These are phyloP conservation scores for Alca torda DNA, from an alignment of 2,797 vertebrate species.

Conservation along the genomic window DNA sequence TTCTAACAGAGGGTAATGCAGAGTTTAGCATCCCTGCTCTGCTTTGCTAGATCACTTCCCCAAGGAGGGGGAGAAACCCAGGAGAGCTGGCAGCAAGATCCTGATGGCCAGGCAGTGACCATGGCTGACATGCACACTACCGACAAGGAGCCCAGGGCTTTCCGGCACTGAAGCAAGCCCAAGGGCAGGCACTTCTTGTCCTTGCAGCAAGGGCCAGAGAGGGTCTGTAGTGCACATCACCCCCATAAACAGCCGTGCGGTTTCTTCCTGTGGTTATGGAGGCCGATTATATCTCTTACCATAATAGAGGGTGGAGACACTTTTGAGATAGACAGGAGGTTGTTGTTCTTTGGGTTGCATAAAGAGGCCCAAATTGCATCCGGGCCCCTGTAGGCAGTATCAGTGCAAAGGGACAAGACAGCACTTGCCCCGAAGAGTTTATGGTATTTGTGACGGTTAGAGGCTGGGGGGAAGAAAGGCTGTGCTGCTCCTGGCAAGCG, in stretches of 20 bases:
- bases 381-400: fast-evolving
- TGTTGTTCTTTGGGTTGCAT: neutral
- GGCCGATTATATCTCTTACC: neutral
- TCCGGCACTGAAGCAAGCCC: neutral
- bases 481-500: neutral
- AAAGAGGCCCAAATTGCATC: neutral
- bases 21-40: neutral
- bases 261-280: neutral
- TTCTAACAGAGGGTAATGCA: neutral
- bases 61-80: neutral
- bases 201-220: neutral
- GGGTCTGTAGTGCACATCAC: neutral
- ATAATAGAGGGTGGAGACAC: neutral
- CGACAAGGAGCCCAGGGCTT: fast-evolving
- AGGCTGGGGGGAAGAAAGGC: neutral
- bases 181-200: neutral
- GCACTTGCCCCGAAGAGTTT: neutral
- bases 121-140: neutral
- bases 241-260: neutral
- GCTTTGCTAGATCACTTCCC: neutral
- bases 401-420: neutral
- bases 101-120: neutral
- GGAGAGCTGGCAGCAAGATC: neutral
- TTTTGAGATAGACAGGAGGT: neutral
- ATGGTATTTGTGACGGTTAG: neutral